A percentile compares a stretch with the other conserved stretches of the same genome.
Conservation (phyloP, 2,797 vertebrate species). For the Eulemur rubriventer region DNA sequence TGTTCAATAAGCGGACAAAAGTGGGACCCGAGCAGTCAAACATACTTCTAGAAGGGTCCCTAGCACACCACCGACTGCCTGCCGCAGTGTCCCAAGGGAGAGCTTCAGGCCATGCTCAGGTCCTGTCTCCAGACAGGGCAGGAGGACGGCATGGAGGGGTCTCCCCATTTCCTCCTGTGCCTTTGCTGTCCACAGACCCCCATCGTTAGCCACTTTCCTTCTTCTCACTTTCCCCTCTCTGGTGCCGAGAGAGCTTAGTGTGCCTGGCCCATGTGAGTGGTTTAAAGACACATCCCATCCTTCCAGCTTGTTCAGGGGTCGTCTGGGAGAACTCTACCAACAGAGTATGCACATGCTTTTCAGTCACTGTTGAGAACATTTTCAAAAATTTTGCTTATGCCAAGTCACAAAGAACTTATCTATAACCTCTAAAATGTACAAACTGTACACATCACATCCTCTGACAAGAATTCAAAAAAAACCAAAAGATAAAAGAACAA, state of each 20-base stretch:
- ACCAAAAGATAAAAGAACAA: background rate
- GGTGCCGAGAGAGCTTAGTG: background rate
- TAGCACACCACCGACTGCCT: background rate
- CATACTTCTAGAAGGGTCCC: background rate
- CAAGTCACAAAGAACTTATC: background rate
- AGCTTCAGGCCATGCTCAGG: background rate
- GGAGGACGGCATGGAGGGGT: accelerated
- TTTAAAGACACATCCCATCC: background rate
- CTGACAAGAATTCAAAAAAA: background rate
- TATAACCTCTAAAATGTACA: background rate
- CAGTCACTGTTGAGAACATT: background rate
- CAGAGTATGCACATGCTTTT: background rate
- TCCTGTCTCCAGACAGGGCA: background rate
- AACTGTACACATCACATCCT: background rate
- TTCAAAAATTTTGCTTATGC: background rate
- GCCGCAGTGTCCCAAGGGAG: background rate
- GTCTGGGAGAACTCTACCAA: background rate
- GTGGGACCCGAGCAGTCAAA: background rate
- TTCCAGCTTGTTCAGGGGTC: background rate
- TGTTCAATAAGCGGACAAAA: background rate
- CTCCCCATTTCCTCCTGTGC: accelerated
- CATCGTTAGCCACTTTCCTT: background rate
- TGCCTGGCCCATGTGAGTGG: accelerated
- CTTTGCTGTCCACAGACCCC: background rate
- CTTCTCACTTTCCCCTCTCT: background rate